Percentiles rank a stretch among this genome's conserved stretches.
These are phyloP conservation scores for Acanthococcus lagerstroemiae DNA, from an alignment of 2,888 invertebrate genomes.

Conservation along the genomic window DNA sequence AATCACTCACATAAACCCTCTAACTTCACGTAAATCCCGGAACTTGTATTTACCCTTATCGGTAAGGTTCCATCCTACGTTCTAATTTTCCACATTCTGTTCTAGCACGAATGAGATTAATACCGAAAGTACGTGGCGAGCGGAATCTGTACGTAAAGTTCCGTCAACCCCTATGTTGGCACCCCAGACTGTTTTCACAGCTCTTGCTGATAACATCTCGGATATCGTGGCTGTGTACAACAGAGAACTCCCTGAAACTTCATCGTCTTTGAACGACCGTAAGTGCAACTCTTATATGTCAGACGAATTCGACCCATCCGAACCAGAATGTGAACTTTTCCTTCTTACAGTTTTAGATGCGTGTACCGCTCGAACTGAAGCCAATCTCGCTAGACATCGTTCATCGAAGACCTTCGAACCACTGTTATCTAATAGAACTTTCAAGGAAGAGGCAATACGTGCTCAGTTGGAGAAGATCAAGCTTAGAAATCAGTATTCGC, in stretches of 20 bases:
- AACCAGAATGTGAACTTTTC: no score
- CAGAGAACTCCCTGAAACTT: neutral
- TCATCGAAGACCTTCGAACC: no score
- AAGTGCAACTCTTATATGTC: no score
- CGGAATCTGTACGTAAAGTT: conserved; percentile 10
- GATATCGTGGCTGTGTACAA: neutral
- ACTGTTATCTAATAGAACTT: no score
- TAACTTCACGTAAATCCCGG: no score
- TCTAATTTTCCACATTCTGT: neutral
- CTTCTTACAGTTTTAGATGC: no score
- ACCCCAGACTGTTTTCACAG: conserved; percentile 9
- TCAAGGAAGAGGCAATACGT: neutral
- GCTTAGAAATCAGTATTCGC: neutral
- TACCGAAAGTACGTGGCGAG: conserved; percentile 11
- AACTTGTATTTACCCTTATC: neutral
- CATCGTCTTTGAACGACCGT: neutral
- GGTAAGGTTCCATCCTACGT: no score
- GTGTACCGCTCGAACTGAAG: no score
- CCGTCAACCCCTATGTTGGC: conserved; percentile 7
- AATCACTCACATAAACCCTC: no score
- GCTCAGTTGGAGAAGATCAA: neutral
- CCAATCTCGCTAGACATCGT: no score
- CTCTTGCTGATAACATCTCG: conserved; percentile 15
- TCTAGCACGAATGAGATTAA: neutral
- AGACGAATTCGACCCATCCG: no score